Base-by-base conservation (phyloP, 2,113 vertebrate species). In the Setophaga coronata region DNA sequence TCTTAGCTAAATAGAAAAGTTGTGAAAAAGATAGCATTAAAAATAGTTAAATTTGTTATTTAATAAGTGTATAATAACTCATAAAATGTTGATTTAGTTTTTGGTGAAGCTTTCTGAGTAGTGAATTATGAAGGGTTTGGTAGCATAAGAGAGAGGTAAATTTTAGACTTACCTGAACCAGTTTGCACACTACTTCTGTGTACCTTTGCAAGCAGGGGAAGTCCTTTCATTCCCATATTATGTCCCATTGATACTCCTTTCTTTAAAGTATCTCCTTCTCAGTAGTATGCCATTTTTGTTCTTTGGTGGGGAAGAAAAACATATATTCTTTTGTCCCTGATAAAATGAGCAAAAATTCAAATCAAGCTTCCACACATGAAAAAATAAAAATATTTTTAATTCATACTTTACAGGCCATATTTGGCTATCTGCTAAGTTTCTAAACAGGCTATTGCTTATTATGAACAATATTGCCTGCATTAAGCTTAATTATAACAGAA, bases 401-500 rank as follows among this genome's bases (percentile, higher is more conserved):
- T 93, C 67, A 64, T 24, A 79, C 16, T 56, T 42, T 57, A 34
- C 3, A 33, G 61, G 65, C 5, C 11, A 24, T 56, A 80, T 74
- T 93, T 95, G 16, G 40, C 8, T 94, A 26, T 58, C 90, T 92
- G 26, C 12, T 70, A 58, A 50, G 51, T 82, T 38, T 62, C 54
- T 81, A 83, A 93, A 61, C 28, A 93, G 40, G n/a, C 57, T 96
- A n/a, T 70, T 62, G 9, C 29, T 90, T 87, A 70, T 74, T 53
- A 19, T 80, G n/a, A 65, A 65, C 12, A 56, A 9, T 71, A n/a
- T 15, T 65, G 33, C 47, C 34, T 94, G 47, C 18, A 67, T 66
- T 91, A 80, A 93, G 91, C 31, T 50, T 84, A 94, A 87, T 87
- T 90, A 83, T 76, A 50, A 67, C 34, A 82, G 43, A 78, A 96